Evolutionary conservation across 2,888 invertebrate genomes (phyloP), one percentile per base, ranked within the genome.

Genomic region (Alentia gelatinosa): DNA sequence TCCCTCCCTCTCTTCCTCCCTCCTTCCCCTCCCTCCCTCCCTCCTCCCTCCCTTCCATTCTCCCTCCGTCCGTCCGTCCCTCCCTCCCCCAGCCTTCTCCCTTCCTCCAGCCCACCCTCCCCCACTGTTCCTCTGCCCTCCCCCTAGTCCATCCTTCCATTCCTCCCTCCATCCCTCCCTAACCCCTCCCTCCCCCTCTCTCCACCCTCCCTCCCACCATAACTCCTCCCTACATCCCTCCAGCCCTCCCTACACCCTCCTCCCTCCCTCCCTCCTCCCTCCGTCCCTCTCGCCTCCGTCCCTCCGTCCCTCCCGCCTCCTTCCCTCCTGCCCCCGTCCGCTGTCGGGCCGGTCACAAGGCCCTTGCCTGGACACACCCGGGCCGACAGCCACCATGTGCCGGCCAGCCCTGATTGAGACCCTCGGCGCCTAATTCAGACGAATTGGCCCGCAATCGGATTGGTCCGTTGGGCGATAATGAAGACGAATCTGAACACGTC

Each of bases 401-500:
- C 9, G 26, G 26, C 26, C 68, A 50, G 68, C n/a, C 68, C n/a
- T 68, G n/a, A 68, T 68, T 83, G 83, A 83, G 23, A 1, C 1
- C 83, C 39, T 39, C 7, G 37, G 26, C 26, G 39, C 23, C 39
- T 86, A 86, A 86, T 86, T 86, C 86, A 86, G 50, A 86, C 86
- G 86, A 86, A 86, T 86, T 50, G 42, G 12, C 26, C 33, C 42
- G 15, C 86, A 86, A 86, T 86, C 86, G 9, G 86, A 42, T 50
- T 86, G 42, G 47, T 23, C 37, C 30, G 47, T 12, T 47, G 50
- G 50, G 50, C 86, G 86, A 86, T 86, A 86, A 86, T 86, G 86
- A 86, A 86, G 86, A 86, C 47, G 50, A 47, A 86, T 40, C 30
- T 30, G 42, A 86, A 86, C 47, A 50, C 30, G 86, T 42, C 50